Conservation (phyloP, 2,888 invertebrate species). For the Calliscelio sp. region DNA sequence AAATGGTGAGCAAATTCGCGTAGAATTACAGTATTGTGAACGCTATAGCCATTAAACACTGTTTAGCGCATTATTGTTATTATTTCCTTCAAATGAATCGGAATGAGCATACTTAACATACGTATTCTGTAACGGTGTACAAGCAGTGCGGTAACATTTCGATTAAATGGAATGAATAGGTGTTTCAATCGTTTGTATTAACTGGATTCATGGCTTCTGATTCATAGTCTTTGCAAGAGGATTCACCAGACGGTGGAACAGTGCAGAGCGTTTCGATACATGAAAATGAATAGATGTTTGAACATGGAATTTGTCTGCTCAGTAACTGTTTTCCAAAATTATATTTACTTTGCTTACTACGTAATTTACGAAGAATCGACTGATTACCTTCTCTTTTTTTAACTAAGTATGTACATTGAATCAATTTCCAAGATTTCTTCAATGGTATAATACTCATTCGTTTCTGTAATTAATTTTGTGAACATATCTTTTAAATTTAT, state of each 20-base stretch:
- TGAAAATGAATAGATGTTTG: constrained; percentile 41
- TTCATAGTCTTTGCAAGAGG: constrained; percentile 48
- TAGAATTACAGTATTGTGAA: constrained; percentile 6
- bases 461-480: too few species aligned
- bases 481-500: too few species aligned
- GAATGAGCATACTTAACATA: constrained; percentile 41
- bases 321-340: not conserved
- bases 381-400: too few species aligned
- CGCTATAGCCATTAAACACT: constrained; percentile 10
- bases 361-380: too few species aligned
- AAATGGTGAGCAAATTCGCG: constrained; percentile 6
- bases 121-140: constrained; percentile 25
- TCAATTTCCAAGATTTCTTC: too few species aligned
- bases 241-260: constrained; percentile 19
- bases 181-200: constrained; percentile 57
- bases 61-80: constrained; percentile 40
- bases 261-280: constrained; percentile 28
- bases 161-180: constrained; percentile 58
- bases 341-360: constrained; percentile 14
- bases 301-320: constrained; percentile 16
- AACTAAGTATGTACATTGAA: too few species aligned
- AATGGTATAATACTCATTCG: too few species aligned
- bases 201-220: constrained; percentile 50
- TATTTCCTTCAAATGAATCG: constrained; percentile 45
- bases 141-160: constrained; percentile 27